Conservation (phyloP, 2,797 vertebrate species). For the Neopelma chrysocephalum region DNA sequence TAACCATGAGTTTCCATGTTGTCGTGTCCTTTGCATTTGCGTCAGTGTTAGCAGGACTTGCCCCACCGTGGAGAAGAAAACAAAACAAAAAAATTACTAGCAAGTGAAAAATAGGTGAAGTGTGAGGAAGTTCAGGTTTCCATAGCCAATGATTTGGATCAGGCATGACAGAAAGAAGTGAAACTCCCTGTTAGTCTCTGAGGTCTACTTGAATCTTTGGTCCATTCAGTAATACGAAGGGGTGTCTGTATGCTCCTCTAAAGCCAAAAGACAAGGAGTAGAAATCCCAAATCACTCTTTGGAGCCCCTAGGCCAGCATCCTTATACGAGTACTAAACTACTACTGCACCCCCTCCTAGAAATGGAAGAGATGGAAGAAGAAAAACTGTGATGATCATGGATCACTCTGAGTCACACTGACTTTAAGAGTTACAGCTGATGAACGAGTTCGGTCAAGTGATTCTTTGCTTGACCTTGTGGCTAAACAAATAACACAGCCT, state of each 20-base stretch:
- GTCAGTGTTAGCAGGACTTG: background rate
- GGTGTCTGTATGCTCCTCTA: background rate
- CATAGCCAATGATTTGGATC: background rate
- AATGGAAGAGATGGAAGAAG: background rate
- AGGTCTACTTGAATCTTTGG: background rate
- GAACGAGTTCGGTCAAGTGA: background rate
- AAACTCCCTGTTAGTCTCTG: background rate
- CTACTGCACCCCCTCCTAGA: background rate
- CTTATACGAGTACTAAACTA: background rate
- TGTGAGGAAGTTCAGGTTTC: background rate
- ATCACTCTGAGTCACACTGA: background rate
- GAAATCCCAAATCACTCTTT: background rate
- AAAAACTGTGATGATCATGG: background rate
- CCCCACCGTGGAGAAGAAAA: background rate
- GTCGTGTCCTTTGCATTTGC: background rate
- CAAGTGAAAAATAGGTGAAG: background rate
- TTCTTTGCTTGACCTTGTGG: background rate
- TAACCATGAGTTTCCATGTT: background rate
- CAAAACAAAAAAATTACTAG: background rate
- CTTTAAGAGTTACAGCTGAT: background rate
- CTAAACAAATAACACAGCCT: background rate
- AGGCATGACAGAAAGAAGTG: background rate
- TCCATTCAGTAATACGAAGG: background rate
- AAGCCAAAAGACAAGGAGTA: background rate
- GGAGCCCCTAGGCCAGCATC: background rate